Evolutionary conservation across 2,888 invertebrate genomes (phyloP), one percentile per base, ranked within the genome.

Genomic region (Scaptomyza polygonia): DNA sequence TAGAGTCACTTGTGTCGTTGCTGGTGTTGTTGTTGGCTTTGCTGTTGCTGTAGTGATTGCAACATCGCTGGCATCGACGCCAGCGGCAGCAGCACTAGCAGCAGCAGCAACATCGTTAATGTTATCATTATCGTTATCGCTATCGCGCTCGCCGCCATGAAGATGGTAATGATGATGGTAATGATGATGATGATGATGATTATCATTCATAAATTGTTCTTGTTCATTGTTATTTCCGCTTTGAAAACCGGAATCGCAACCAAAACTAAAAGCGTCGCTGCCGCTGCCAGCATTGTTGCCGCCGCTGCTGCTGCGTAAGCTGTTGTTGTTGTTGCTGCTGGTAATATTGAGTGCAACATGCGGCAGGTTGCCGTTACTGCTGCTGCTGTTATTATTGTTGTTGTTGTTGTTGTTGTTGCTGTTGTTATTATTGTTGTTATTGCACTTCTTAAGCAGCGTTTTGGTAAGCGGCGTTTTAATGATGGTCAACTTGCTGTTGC

Each of bases 401-500:
- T 30, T 67, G 49, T 52, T 58, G 51, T 57, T 68, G 62, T 47
- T 67, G 48, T 58, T 84, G 69, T n/a, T 59, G 55, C 12, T 73
- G 56, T 14, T 25, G 25, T 25, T 25, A 25, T 25, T 72, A 45
- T 14, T 36, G 36, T 8, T 68, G 62, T 47, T 67, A 48, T 58
- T 84, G 69, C 87, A 88, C 74, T 89, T 89, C 67, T 89, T 89
- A 12, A 89, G 76, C 52, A 89, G 64, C 45, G 89, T 89, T 61
- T 89, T 89, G 43, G 74, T 89, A 9, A 89, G 67, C 51, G 89
- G 89, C 34, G 86, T 87, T 62, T 89, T 89, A 42, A 89, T 89
- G 44, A 89, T 89, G 39, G 77, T 77, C 56, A 76, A 52, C 58
- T 76, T 77, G 72, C 64, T 71, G 54, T 63, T 30, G 70, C 57